Evolutionary conservation across 2,888 invertebrate genomes (phyloP).

Genomic region (Tetragonisca angustula): DNA sequence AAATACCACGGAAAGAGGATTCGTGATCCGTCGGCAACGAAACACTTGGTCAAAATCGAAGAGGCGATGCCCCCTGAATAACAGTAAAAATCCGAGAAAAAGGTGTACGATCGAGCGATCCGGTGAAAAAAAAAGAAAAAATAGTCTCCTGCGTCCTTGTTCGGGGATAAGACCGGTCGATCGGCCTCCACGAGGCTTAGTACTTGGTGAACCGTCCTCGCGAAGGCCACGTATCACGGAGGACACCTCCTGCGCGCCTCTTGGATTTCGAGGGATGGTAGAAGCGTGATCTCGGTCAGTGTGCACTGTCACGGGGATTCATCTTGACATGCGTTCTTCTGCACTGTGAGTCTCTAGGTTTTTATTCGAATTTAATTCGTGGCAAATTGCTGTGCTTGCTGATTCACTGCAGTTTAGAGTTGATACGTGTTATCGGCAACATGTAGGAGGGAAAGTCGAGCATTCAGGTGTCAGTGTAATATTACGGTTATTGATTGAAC

Average conservation of each 20-base stretch:
- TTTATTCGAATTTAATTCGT: too few relatives aligned
- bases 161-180: slow-evolving; percentile 77
- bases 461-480: too few relatives aligned
- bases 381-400: too few relatives aligned
- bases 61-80: slow-evolving; percentile 59
- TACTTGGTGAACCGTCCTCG: slow-evolving; percentile 75
- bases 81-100: slow-evolving; percentile 75
- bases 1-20: not conserved
- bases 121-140: slow-evolving; percentile 19
- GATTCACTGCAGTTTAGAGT: too few relatives aligned
- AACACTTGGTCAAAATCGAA: slow-evolving; percentile 58
- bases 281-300: not conserved
- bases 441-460: too few relatives aligned
- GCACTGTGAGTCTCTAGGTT: not conserved
- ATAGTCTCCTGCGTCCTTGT: slow-evolving; percentile 61
- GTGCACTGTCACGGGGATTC: not conserved
- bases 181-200: slow-evolving; percentile 74
- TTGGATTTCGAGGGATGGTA: slow-evolving; percentile 10
- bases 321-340: slow-evolving; percentile 25
- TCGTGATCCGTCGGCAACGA: not conserved
- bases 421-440: too few relatives aligned
- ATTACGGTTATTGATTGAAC: too few relatives aligned
- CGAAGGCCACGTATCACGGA: slow-evolving; percentile 60
- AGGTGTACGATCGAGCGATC: slow-evolving; percentile 52
- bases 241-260: not conserved